phyloP scores from a whole-genome alignment of 2,888 invertebrate genomes.

The Punctoribates punctum region DNA sequence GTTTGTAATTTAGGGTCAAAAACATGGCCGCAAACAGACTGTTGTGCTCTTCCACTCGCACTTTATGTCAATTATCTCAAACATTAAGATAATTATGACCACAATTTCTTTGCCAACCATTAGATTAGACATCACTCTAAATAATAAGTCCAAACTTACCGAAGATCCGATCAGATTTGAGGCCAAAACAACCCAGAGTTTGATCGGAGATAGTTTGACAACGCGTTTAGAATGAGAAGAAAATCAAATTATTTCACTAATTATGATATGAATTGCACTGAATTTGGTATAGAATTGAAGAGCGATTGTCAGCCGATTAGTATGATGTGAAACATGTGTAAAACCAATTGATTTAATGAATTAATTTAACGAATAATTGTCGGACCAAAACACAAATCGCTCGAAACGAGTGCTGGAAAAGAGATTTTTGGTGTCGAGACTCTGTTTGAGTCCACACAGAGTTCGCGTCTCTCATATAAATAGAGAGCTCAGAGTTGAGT shows the following conservation, averaged over 20 bases:
- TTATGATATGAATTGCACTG: background rate
- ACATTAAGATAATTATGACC: background rate
- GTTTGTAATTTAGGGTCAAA: slow-evolving; percentile 25
- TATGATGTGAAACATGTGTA: background rate
- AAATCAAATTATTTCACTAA: background rate
- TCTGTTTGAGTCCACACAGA: slow-evolving; percentile 25
- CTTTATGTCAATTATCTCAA: background rate
- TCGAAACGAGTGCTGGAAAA: background rate
- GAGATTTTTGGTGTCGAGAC: background rate
- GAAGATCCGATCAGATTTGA: background rate
- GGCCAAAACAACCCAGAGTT: background rate
- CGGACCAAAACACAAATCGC: background rate
- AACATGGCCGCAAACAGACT: slow-evolving; percentile 27
- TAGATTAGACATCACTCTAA: slow-evolving; percentile 2
- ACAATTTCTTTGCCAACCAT: background rate
- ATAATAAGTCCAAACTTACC: background rate
- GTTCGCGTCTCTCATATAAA: slow-evolving; percentile 16
- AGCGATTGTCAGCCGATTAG: background rate
- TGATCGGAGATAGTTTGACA: slow-evolving; percentile 20
- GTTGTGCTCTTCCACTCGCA: slow-evolving; percentile 10
- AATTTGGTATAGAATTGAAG: background rate
- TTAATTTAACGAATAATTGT: background rate
- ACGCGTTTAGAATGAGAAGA: background rate
- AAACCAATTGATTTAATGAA: background rate
- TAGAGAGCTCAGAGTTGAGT: background rate